These are phyloP conservation scores for Trichechus manatus DNA, from an alignment of 2,113 vertebrate species.

Conservation along the genomic window DNA sequence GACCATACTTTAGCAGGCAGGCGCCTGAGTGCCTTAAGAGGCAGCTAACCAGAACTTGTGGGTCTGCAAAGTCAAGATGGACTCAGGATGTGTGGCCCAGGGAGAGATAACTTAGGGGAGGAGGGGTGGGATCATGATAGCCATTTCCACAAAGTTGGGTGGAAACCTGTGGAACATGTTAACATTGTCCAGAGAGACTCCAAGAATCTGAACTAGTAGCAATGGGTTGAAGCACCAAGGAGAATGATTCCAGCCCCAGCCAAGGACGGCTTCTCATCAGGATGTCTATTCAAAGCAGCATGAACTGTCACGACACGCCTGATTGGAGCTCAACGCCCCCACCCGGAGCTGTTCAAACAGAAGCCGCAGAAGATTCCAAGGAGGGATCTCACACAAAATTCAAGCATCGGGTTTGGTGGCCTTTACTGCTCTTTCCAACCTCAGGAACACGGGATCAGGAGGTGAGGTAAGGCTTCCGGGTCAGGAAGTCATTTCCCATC, in stretches of 20 bases:
- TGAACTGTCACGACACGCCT: not conserved
- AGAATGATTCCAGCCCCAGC: not conserved
- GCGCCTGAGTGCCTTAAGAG: too few species aligned
- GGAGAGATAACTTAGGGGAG: not conserved
- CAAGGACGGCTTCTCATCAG: not conserved
- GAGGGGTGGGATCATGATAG: not conserved
- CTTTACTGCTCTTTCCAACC: not conserved
- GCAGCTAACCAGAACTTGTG: too few species aligned
- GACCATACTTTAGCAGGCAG: not conserved
- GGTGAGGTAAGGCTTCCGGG: not conserved
- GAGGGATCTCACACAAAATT: not conserved
- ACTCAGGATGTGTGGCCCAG: not conserved
- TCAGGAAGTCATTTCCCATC: not conserved
- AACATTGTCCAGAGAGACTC: not conserved
- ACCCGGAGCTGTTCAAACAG: not conserved
- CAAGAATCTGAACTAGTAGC: not conserved
- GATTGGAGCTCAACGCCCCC: too few species aligned
- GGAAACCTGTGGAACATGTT: not conserved
- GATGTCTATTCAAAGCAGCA: too few species aligned
- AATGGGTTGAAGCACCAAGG: not conserved
- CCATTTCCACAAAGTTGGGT: not conserved
- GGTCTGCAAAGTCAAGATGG: accelerated
- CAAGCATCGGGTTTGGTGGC: not conserved
- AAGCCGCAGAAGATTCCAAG: not conserved
- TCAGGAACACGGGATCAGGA: not conserved